Evolutionary conservation across 92 coral and sea anemone genomes (phyloP), one percentile per base, ranked within the genome.

Genomic region (Epizoanthus illoricatus): DNA sequence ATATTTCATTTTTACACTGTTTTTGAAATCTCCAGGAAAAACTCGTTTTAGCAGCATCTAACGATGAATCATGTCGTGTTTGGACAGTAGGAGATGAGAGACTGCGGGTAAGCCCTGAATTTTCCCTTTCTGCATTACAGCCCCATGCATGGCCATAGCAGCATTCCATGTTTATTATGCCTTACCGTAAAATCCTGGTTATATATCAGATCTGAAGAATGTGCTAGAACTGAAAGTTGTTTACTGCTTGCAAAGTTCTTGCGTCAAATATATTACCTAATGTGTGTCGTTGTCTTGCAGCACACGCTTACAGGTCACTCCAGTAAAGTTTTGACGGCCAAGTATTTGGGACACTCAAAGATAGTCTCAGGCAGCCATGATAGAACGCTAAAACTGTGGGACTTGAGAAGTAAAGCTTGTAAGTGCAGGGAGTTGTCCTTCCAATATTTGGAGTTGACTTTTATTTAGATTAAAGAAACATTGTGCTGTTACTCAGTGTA

Each of bases 301-400:
- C 99, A 94, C 80, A 97, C 99, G 7, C 84, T 97, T 16, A 97
- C 99, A 54, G 99, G 99, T 0, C 99, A 97, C 64, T 85, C 95
- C 5, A 92, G 92, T 55, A 97, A 97, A 74, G 99, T 97, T 13
- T 87, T 94, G 89, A 78, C 94, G n/a, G 98, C 98, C 20, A 97
- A 94, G 84, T 97, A 94, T 66, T 74, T 91, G 88, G 98, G 96
- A 33, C 64, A 95, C 88, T 75, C 98, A 36, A 97, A 97, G 75
- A 91, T 97, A 23, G 99, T 97, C 12, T 97, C 99, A 24, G 98
- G 99, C 40, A 94, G 98, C 76, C 95, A 93, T 56, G 99, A 97
- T 65, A 94, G 99, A 41, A 97, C 99, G 19, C 71, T 97, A 66
- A 97, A 97, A 81, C 86, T 97, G 17, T 97, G 99, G 99, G 99